Evolutionary conservation across 2,113 vertebrate species (phyloP).

Genomic region (Salvelinus fontinalis): DNA sequence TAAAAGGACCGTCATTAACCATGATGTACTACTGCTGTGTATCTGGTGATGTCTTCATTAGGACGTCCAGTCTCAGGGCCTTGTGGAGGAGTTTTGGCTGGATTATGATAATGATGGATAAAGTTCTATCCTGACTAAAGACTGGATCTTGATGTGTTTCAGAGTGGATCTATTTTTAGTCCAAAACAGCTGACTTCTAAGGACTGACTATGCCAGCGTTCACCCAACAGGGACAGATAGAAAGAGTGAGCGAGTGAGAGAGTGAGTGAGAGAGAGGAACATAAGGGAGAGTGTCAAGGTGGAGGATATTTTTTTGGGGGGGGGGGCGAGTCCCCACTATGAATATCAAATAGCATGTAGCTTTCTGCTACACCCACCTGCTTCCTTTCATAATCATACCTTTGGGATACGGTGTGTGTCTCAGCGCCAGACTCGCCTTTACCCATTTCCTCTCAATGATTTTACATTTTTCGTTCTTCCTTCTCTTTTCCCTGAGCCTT

Average conservation of each 20-base stretch:
- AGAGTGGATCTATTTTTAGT: conserved; percentile 30
- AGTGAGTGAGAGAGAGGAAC: too few species aligned
- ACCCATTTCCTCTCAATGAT: conserved; percentile 46
- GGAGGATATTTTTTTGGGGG: too few species aligned
- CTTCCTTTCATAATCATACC: too few species aligned
- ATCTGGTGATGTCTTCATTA: background rate
- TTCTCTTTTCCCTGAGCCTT: conserved; percentile 9
- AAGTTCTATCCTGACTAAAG: conserved; percentile 4
- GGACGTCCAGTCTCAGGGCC: too few species aligned
- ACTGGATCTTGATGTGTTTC: conserved; percentile 1
- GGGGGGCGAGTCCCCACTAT: conserved; percentile 20
- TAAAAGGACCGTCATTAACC: background rate
- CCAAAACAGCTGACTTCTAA: conserved; percentile 29
- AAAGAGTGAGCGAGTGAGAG: too few species aligned
- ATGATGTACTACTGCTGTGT: background rate
- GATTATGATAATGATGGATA: conserved; percentile 29
- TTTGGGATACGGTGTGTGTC: background rate
- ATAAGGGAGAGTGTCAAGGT: conserved; percentile 7
- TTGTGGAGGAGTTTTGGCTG: background rate
- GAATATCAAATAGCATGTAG: conserved; percentile 65
- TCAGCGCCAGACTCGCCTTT: conserved; percentile 37
- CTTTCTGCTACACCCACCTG: background rate
- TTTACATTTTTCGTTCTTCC: conserved; percentile 23
- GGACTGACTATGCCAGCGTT: background rate
- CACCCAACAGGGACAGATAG: background rate